phyloP scores from a whole-genome alignment of 2,797 vertebrate genomes.

The Balearica regulorum region DNA sequence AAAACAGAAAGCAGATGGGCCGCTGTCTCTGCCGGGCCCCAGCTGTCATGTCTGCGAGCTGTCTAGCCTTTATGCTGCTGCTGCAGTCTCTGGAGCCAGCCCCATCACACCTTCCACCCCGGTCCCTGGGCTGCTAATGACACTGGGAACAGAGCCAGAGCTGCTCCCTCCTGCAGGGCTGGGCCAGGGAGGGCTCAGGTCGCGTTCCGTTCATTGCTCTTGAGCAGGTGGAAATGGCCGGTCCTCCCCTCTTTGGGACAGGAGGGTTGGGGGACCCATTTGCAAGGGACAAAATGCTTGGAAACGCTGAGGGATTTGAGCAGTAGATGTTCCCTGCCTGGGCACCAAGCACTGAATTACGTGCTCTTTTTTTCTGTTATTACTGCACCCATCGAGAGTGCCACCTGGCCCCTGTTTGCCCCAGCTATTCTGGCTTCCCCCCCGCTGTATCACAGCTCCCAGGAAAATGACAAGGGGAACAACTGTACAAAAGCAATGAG shows the following conservation, averaged over 20 bases:
- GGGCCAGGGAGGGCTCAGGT: not conserved
- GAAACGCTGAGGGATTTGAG: not conserved
- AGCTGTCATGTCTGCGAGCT: constrained; percentile 39
- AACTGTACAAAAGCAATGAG: not conserved
- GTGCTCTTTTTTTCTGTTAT: accelerated
- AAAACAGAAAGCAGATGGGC: constrained; percentile 42
- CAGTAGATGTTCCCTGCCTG: not conserved
- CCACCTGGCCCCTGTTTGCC: not conserved
- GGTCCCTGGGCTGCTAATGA: not conserved
- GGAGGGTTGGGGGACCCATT: not conserved
- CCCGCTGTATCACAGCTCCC: not conserved
- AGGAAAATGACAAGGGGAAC: not conserved
- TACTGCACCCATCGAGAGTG: accelerated
- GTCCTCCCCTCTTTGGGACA: not conserved
- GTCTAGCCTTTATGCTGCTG: not conserved
- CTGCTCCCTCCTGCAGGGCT: not conserved
- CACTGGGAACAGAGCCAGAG: not conserved
- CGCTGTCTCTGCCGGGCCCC: not conserved
- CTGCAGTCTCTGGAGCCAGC: not conserved
- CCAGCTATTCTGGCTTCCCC: not conserved
- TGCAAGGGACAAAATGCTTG: not conserved
- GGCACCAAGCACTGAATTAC: not conserved
- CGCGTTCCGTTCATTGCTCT: not conserved
- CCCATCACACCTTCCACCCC: not conserved
- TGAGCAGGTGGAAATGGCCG: not conserved